Evolutionary conservation across 2,113 vertebrate genomes (phyloP), one percentile per base, ranked within the genome.

Genomic region (Coptodon rendalli): DNA sequence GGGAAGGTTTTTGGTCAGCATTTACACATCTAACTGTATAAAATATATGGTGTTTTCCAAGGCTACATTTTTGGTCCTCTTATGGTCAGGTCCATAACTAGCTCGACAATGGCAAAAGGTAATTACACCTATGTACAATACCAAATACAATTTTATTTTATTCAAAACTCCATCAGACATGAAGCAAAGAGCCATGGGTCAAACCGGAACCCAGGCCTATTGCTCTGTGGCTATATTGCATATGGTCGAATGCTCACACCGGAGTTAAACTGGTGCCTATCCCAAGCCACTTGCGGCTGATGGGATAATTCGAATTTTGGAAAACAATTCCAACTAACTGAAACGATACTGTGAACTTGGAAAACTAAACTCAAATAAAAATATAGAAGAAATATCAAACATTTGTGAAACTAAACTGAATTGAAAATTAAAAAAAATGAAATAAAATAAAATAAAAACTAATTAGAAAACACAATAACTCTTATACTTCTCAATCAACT

Each of bases 221-320:
- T 34, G 57, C 57, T 34, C 5, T 34, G 29, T 0, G 1, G 14
- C 14, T 31, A 31, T 61, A 61, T 17, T 61, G 3, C 29, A 61
- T 61, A 19, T 61, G 9, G 29, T 61, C 16, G 1, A 34, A 34
- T 63, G 59, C 59, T 63, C 29, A 19, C 16, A 11, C 2, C 29
- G 0, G 3, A 36, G 29, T 6, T 63, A 36, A 63, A 11, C 59
- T 16, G 29, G 1, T 34, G 27, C 16, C 16, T 0, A 19, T 19
- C 29, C 6, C 59, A 0, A 11, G 29, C 0, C 0, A 2, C 3
- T 63, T 34, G 16, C 1, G 0, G 59, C 3, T 63, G 29, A 34
- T 34, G 29, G 29, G 16, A 19, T 19, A 19, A 63, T 34, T 34
- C 3, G 2, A 61, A 61, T 61, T 61, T 61, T 61, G 59, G 59